Conservation (phyloP, 1,140 invertebrate genomes). For the Dinothrombium tinctorium region DNA sequence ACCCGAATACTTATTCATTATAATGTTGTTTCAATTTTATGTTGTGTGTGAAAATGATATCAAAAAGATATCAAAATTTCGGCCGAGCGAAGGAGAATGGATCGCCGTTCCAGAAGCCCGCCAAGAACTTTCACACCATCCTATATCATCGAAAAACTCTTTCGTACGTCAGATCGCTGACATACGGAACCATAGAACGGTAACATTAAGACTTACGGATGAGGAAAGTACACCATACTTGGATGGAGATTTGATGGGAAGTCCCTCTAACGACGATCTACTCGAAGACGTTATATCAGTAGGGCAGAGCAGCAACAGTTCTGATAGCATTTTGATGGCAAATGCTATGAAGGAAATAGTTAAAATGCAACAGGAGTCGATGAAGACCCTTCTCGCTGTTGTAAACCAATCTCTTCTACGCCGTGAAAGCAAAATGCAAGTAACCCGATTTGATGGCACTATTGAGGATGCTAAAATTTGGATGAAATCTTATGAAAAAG, state of each 20-base stretch:
- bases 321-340: neutral
- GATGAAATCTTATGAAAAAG: neutral
- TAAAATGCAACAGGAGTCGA: neutral
- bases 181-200: no score
- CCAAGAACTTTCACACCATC: neutral
- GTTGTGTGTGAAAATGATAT: neutral
- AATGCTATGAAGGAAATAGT: neutral
- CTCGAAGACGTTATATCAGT: neutral
- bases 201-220: no score
- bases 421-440: no score
- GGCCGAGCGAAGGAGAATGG: neutral
- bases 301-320: neutral
- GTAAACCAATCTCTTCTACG: neutral
- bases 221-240: no score
- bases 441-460: conserved; percentile 1
- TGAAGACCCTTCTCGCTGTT: neutral
- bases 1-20: neutral
- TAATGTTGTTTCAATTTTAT: neutral
- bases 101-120: neutral
- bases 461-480: neutral
- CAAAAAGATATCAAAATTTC: neutral
- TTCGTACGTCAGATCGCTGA: no score
- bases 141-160: no score
- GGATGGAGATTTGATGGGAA: no score
- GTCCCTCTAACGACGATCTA: neutral